Evolutionary conservation across 1,140 invertebrate species (phyloP).

Genomic region (Orius insidiosus): DNA sequence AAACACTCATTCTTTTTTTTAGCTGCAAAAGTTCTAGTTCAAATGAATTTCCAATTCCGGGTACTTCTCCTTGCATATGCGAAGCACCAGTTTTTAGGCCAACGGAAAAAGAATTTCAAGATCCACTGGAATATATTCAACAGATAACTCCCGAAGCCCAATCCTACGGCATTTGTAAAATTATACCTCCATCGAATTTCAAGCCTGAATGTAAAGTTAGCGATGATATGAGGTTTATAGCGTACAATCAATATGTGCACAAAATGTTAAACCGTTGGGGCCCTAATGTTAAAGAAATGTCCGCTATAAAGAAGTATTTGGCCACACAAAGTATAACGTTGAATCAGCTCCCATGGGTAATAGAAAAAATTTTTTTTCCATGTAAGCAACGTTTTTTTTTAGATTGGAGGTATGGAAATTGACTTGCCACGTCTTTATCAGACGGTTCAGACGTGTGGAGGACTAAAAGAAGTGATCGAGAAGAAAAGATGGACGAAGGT

Average conservation of each 20-base stretch:
- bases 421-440: constrained; percentile 74
- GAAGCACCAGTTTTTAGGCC: constrained; percentile 73
- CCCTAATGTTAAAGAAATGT: constrained; percentile 67
- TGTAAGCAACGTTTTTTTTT: neutral
- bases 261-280: constrained; percentile 82
- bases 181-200: constrained; percentile 73
- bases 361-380: constrained; percentile 1
- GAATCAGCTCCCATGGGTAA: constrained; percentile 57
- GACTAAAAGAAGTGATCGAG: constrained; percentile 74
- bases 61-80: constrained; percentile 38
- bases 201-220: constrained; percentile 75
- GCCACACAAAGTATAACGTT: constrained; percentile 58
- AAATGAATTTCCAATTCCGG: constrained; percentile 8
- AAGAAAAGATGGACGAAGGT: constrained; percentile 81
- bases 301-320: constrained; percentile 71
- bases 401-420: constrained; percentile 28
- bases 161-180: constrained; percentile 71
- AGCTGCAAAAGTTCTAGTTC: neutral
- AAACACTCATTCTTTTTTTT: too few relatives aligned
- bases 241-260: constrained; percentile 81
- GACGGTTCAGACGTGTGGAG: constrained; percentile 69
- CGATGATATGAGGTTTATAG: constrained; percentile 72
- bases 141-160: constrained; percentile 62
- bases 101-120: constrained; percentile 68
- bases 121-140: constrained; percentile 79